These are phyloP conservation scores for Tiphia femorata DNA, from an alignment of 2,888 invertebrate genomes.

Conservation along the genomic window DNA sequence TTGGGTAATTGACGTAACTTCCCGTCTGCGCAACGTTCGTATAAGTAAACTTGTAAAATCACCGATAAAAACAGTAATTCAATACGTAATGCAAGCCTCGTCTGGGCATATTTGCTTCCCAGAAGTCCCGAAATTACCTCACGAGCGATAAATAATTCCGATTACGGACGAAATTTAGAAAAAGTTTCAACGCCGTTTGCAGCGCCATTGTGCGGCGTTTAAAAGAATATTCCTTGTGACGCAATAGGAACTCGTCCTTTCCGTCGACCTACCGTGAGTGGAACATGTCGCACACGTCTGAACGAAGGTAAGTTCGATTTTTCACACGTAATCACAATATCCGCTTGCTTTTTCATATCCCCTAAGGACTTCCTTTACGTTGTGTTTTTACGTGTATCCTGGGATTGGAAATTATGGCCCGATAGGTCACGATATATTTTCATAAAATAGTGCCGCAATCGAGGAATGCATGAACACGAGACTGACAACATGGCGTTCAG, in stretches of 20 bases:
- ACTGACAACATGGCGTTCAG: slow-evolving; percentile 74
- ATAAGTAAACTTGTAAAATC: too few relatives aligned
- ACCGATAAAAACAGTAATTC: too few relatives aligned
- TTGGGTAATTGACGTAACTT: slow-evolving; percentile 47
- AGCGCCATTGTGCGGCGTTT: slow-evolving; percentile 57
- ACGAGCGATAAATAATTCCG: too few relatives aligned
- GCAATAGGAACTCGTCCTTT: slow-evolving; percentile 72
- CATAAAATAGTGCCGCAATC: slow-evolving; percentile 40
- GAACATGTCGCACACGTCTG: slow-evolving; percentile 87
- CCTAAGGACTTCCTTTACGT: slow-evolving; percentile 3
- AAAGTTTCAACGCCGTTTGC: slow-evolving; percentile 28
- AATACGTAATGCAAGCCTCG: too few relatives aligned
- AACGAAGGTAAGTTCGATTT: slow-evolving; percentile 82
- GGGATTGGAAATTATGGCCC: background rate
- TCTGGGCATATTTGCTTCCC: too few relatives aligned
- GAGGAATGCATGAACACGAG: slow-evolving; percentile 55
- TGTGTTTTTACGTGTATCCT: slow-evolving; percentile 1
- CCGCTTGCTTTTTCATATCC: slow-evolving; percentile 9
- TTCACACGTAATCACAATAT: slow-evolving; percentile 41
- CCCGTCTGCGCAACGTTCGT: slow-evolving; percentile 48
- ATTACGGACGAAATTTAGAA: too few relatives aligned
- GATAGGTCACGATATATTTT: slow-evolving; percentile 14
- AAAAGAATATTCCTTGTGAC: slow-evolving; percentile 59
- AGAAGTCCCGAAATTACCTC: too few relatives aligned
- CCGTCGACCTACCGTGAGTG: slow-evolving; percentile 82